Evolutionary conservation across 2,797 vertebrate species (phyloP), one percentile per base, ranked within the genome.

Genomic region (Triplophysa yarkandensis): DNA sequence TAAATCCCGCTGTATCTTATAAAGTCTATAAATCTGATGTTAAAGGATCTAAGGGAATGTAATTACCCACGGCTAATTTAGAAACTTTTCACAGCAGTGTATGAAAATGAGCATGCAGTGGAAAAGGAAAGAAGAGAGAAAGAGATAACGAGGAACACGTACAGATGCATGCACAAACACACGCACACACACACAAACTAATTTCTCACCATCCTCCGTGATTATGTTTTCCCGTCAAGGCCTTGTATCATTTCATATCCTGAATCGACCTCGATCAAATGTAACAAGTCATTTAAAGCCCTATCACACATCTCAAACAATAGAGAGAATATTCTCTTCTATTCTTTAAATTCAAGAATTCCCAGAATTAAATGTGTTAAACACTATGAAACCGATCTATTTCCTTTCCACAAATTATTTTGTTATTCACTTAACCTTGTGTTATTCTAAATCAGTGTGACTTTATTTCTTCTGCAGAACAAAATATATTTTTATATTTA

Each of bases 1-100:
- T 34, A 60, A 60, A 70, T 60, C 41, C 14, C 17, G 27, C 41
- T 34, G 44, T 70, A 46, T 70, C 27, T 46, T 34, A 32, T 28
- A 7, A 10, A 46, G 36, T 69, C 68, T 28, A 3, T 11, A 25
- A 34, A n/a, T 64, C 36, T 73, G 50, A 65, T 74, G 61, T 65
- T 55, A 65, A 64, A 39, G 50, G 48, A 74, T 65, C 50, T 44
- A 50, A 65, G 71, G 23, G 62, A 65, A 55, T 55, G n/a, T 65
- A 32, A 55, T 73, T 55, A 64, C 60, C 48, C 34, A 2, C 4
- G 2, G 60, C 60, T 64, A 64, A 73, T 73, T 73, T 64, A 55
- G 25, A 73, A 72, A 64, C 34, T 64, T 63, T 28, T 61, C 41
- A 0, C 41, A 57, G 54, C 11, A 16, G 25, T 32, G 27, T 30